phyloP scores from a whole-genome alignment of 1,140 invertebrate species.

The Hylyphantes graminicola region DNA sequence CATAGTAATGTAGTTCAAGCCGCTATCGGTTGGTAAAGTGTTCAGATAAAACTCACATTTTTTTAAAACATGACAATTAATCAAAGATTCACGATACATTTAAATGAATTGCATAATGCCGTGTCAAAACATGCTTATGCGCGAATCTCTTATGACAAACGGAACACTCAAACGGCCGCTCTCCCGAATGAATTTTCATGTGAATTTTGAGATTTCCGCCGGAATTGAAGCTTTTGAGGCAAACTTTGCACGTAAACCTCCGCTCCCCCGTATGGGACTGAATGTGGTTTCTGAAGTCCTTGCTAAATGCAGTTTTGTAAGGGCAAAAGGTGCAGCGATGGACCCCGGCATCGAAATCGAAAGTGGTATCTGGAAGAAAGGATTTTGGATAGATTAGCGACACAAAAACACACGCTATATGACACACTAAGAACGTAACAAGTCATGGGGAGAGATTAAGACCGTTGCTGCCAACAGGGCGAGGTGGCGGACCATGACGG shows the following conservation, averaged over 20 bases:
- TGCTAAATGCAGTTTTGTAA: background rate
- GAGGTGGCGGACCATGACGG: too few relatives aligned
- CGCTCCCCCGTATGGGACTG: background rate
- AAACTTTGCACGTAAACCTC: constrained; percentile 15
- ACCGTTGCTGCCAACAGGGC: too few relatives aligned
- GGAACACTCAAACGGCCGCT: constrained; percentile 20
- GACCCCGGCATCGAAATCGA: background rate
- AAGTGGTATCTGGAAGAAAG: too few relatives aligned
- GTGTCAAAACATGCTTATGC: background rate
- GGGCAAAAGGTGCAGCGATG: background rate
- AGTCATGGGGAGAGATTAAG: too few relatives aligned
- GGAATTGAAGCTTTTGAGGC: constrained; percentile 14
- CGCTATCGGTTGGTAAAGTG: too few relatives aligned
- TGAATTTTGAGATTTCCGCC: constrained; percentile 19
- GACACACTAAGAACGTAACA: too few relatives aligned
- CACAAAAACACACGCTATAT: too few relatives aligned
- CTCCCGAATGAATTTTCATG: constrained; percentile 7
- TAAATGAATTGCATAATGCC: background rate
- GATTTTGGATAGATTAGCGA: too few relatives aligned
- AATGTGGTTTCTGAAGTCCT: constrained; percentile 1
- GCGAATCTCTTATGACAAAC: constrained; percentile 23
- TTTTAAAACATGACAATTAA: background rate
- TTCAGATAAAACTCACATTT: background rate
- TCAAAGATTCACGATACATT: background rate
- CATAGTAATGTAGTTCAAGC: too few relatives aligned